Evolutionary conservation across 53 echinoderm and acorn worm species (phyloP), one percentile per base, ranked within the genome.

Genomic region (Patiria pectinifera): DNA sequence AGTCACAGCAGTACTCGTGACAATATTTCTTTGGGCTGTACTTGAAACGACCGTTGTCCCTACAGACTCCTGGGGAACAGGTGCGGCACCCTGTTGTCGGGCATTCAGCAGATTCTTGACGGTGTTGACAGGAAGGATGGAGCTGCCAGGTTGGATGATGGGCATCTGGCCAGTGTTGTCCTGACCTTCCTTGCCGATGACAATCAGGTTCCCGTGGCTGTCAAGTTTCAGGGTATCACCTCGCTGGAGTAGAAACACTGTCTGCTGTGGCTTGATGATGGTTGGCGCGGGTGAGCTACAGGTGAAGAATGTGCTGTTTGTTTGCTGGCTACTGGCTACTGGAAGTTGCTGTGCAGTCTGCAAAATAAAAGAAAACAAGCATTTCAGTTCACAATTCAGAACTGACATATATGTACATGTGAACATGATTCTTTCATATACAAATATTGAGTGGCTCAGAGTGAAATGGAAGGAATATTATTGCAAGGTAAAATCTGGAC

Each of bases 141-240:
- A 90, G 78, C 90, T 90, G 69, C 90, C 90, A 22, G 90, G 90
- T 22, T 90, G 90, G 59, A 90, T 81, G 90, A 90, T 61, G 14
- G 90, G 90, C 12, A 26, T 45, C 69, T 90, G 90, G 69, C 66
- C 66, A 25, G n/a, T 61, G 80, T 14, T 80, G 46, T 44, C 63
- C 43, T 35, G 91, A 48, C 91, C 91, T 9, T 95, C 93, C 83
- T 83, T 93, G 23, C 95, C 96, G 63, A 95, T 94, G 80, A 98
- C 94, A 10, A 96, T 93, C 61, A 98, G 93, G 82, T 98, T 98
- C 21, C 98, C 98, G 44, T 69, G 87, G 80, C 86, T 91, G 92
- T 98, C 98, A 16, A 98, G 92, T 82, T 95, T 95, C 22, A 98
- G 85, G 6, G 94, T 96, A 53, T 98, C 98, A 10, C 98, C 98